phyloP scores from a whole-genome alignment of 2,113 vertebrate species.

The Tamias sibiricus region DNA sequence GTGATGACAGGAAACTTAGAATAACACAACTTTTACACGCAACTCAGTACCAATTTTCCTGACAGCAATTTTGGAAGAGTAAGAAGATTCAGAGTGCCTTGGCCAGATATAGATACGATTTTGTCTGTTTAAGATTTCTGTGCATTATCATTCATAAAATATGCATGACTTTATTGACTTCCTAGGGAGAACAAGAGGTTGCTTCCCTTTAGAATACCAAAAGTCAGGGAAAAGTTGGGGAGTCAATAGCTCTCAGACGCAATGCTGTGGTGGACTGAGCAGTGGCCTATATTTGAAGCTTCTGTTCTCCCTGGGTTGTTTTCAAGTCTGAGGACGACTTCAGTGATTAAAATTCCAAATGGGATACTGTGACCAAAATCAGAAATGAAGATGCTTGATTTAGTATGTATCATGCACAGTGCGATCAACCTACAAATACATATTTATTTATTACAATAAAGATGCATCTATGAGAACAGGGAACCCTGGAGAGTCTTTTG shows the following conservation, averaged over 20 bases:
- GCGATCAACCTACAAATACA: not conserved
- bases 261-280: constrained; percentile 63
- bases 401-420: not conserved
- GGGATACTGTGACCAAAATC: constrained; percentile 64
- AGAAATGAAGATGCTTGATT: constrained; percentile 63
- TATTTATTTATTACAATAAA: constrained; percentile 44
- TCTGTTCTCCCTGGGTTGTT: constrained; percentile 75
- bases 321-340: constrained; percentile 63
- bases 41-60: constrained; percentile 75
- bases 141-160: constrained; percentile 88
- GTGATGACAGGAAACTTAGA: constrained; percentile 64
- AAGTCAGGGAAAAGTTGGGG: constrained; percentile 72
- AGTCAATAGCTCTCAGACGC: constrained; percentile 76
- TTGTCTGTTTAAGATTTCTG: constrained; percentile 87
- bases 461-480: rapidly evolving
- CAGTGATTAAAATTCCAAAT: constrained; percentile 65
- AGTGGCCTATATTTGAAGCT: constrained; percentile 57
- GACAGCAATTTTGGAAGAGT: constrained; percentile 76
- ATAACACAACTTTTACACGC: constrained; percentile 73
- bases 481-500: constrained; percentile 48
- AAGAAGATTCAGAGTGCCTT: constrained; percentile 75
- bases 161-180: constrained; percentile 85
- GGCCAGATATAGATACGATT: constrained; percentile 81
- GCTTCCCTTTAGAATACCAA: constrained; percentile 80
- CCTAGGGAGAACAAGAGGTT: constrained; percentile 80